Evolutionary conservation across 2,113 vertebrate genomes (phyloP).

Genomic region (Spea bombifrons): DNA sequence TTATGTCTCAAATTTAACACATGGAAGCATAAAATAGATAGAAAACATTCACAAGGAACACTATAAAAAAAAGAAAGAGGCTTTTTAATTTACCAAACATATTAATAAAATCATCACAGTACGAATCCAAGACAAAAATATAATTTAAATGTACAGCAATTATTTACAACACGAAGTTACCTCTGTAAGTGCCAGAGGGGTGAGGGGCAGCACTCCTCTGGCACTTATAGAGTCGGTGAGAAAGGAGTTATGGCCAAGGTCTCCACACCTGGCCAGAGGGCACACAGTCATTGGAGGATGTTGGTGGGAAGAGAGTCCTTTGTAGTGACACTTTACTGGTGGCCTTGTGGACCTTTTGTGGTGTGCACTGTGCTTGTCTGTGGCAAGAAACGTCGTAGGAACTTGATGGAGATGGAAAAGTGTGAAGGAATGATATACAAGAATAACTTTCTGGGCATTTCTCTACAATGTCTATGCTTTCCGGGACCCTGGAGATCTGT

Average conservation of each 20-base stretch:
- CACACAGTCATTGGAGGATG: not conserved
- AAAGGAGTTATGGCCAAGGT: conserved; percentile 26
- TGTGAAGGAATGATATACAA: not conserved
- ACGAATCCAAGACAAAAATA: conserved; percentile 21
- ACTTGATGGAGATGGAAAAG: conserved; percentile 4
- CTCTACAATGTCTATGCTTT: not conserved
- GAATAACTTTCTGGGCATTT: not conserved
- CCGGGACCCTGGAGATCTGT: conserved; percentile 6
- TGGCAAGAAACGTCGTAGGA: not conserved
- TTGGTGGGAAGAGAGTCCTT: conserved; percentile 23
- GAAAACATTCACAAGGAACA: not conserved
- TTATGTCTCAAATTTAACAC: too few relatives aligned
- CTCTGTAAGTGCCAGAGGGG: not conserved
- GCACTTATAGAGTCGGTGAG: not conserved
- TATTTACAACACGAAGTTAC: conserved; percentile 32
- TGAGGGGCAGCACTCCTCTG: too few relatives aligned
- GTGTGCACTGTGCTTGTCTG: not conserved
- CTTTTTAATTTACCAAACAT: conserved; percentile 32
- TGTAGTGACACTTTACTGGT: conserved; percentile 23
- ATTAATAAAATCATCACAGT: not conserved
- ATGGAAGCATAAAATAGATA: not conserved
- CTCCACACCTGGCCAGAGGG: conserved; percentile 25
- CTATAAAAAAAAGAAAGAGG: not conserved
- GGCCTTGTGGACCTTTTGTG: conserved; percentile 1
- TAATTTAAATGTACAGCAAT: conserved; percentile 32